Conservation (phyloP, 2,888 invertebrate genomes). For the Limenitis camilla region DNA sequence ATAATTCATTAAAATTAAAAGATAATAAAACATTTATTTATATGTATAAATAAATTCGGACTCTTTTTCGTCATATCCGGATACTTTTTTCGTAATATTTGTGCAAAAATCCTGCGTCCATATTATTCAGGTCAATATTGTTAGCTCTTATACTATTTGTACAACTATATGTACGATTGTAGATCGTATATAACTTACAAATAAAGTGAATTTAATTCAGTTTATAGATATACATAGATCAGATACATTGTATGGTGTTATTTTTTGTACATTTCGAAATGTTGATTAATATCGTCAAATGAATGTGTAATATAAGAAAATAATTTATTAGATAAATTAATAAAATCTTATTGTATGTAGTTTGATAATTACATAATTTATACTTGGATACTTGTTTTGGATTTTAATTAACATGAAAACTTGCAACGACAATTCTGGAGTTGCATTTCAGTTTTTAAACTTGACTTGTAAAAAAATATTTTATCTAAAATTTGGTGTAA, state of each 20-base stretch:
- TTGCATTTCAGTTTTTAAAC: no score
- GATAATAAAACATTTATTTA: no score
- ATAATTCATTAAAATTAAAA: no score
- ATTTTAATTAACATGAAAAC: no score
- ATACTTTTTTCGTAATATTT: no score
- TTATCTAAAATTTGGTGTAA: no score
- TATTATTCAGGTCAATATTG: no score
- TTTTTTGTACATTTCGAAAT: conserved; percentile 47
- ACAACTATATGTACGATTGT: conserved; percentile 11
- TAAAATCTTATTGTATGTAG: conserved; percentile 5
- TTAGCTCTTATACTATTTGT: conserved; percentile 15
- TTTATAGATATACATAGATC: conserved; percentile 31
- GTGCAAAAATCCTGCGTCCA: no score
- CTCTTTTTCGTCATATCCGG: no score
- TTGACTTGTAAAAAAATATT: no score
- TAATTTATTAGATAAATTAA: conserved; percentile 22
- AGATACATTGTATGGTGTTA: conserved; percentile 35
- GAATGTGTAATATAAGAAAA: conserved; percentile 18
- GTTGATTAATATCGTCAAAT: conserved; percentile 25
- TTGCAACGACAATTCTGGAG: no score
- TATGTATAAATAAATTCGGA: no score
- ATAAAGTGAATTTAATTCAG: conserved; percentile 26
- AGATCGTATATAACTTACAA: conserved; percentile 20
- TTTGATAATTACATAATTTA: background rate
- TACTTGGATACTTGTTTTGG: background rate